These are phyloP conservation scores for Protula sp. DNA, from an alignment of 2,888 invertebrate genomes.

Conservation along the genomic window DNA sequence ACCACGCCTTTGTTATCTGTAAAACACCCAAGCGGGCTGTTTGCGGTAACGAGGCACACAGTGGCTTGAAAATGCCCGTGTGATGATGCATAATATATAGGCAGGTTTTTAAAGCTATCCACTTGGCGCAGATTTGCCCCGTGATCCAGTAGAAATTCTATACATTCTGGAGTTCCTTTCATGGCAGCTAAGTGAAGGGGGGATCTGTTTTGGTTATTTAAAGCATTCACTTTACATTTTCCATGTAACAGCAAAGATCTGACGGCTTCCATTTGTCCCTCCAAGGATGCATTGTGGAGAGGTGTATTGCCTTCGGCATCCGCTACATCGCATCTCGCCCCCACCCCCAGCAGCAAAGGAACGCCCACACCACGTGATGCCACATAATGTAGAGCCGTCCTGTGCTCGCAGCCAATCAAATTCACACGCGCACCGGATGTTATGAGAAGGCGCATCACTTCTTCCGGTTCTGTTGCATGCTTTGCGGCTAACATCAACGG, in stretches of 20 bases:
- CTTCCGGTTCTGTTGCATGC: constrained; percentile 15
- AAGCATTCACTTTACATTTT: constrained; percentile 10
- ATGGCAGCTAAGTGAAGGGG: constrained; percentile 17
- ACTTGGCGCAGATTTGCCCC: constrained; percentile 1
- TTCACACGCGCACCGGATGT: constrained; percentile 16
- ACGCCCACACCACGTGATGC: constrained; percentile 13
- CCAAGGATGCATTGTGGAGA: constrained; percentile 31
- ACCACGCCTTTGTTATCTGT: not conserved
- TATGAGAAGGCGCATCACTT: constrained; percentile 13
- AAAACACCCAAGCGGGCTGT: not conserved
- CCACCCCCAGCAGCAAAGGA: constrained; percentile 38
- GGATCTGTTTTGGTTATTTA: constrained; percentile 8
- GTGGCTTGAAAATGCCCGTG: not conserved
- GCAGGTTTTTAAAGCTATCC: not conserved
- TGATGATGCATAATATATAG: not conserved
- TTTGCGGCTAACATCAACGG: constrained; percentile 18
- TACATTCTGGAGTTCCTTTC: constrained; percentile 5
- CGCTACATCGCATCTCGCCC: constrained; percentile 38
- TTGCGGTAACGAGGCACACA: not conserved
- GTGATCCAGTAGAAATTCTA: constrained; percentile 7
- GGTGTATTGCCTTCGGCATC: constrained; percentile 49
- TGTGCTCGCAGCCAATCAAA: constrained; percentile 7
- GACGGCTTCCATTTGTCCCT: constrained; percentile 10
- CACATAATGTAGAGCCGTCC: constrained; percentile 18
- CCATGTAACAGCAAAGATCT: constrained; percentile 6